Base-by-base conservation (phyloP, 2,113 vertebrate genomes). In the Macquaria australasica region DNA sequence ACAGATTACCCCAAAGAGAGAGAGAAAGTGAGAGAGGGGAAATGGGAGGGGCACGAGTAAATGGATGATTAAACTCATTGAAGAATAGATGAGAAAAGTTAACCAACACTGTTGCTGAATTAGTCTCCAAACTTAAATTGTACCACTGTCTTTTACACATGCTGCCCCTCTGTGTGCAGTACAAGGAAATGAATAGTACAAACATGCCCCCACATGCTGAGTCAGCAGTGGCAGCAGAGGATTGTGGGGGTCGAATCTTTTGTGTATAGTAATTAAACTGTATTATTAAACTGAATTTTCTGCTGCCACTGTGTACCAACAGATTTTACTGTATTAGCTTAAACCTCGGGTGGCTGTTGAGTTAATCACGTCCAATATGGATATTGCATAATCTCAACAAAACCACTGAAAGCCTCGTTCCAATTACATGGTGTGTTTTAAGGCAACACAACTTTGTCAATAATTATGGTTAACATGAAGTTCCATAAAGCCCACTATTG, bases 201-300 rank as follows among this genome's bases (percentile, higher is more conserved):
- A 37, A 34, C 45, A 53, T 78, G 82, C 6, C 16, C 8, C 23
- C 76, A 59, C 37, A 79, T 11, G 14, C 70, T 12, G 28, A 85
- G 68, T 85, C 85, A 89, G 75, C 85, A 82, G 70, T 55, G 23
- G 53, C 71, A 76, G 48, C 31, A 50, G 69, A 77, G 37, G 55
- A 63, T 43, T 72, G 56, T 60, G 18, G 11, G 62, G 41, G 31
- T 79, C 1, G 0, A 76, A 68, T 72, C 55, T n/a, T 74, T 53
- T 85, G 71, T 81, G 67, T 86, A 71, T 58, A 56, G 72, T 89
- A 89, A 91, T 87, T 83, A 87, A 90, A 78, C n/a, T 60, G 45
- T 77, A 92, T 86, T n/a, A n/a, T n/a, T n/a, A n/a, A n/a, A n/a
- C n/a, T 90, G 58, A 89, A 81, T 86, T 81, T 84, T 75, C 79